Evolutionary conservation across 2,113 vertebrate genomes (phyloP), one percentile per base, ranked within the genome.

Genomic region (Alouatta palliata): DNA sequence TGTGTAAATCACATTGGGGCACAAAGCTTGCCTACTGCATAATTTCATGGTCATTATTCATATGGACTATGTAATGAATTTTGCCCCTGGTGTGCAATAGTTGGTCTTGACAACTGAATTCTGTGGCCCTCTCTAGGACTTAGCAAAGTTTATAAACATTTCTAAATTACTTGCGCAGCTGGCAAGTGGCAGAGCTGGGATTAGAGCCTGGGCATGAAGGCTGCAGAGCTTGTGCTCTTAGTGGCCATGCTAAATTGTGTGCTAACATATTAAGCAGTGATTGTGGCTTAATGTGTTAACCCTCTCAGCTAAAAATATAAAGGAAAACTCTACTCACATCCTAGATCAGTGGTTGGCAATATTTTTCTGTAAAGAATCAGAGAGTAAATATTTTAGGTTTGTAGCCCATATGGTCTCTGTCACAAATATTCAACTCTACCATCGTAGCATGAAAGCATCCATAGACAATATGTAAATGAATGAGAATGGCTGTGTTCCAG

Each of bases 331-430:
- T 75, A 82, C 27, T 79, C 30, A 82, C 14, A 20, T 25, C 12
- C 49, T 90, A 92, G 40, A 61, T 68, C 20, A 88, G 45, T 40
- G 9, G 25, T 80, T 87, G 40, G 23, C 64, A 77, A 12, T 61
- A 8, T 21, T 68, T 64, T 76, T 66, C n/a, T 75, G 3, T 77
- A 84, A 82, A 92, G 45, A 11, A 73, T 0, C 10, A 82, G 25
- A 47, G 25, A 76, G 64, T 79, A 91, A 90, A 91, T 79, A 45
- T n/a, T 94, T 95, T 79, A 75, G 19, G 23, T 70, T 87, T 64
- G 43, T 19, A 83, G 70, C 54, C 49, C 37, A 54, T 70, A 40
- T 77, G 56, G 86, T 73, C 49, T 86, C 58, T 84, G 79, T 79
- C 40, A 61, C 73, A 95, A 58, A 71, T 45, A 85, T 25, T 83